phyloP scores from a whole-genome alignment of 2,113 vertebrate genomes.

The Gallinago jamesoni region DNA sequence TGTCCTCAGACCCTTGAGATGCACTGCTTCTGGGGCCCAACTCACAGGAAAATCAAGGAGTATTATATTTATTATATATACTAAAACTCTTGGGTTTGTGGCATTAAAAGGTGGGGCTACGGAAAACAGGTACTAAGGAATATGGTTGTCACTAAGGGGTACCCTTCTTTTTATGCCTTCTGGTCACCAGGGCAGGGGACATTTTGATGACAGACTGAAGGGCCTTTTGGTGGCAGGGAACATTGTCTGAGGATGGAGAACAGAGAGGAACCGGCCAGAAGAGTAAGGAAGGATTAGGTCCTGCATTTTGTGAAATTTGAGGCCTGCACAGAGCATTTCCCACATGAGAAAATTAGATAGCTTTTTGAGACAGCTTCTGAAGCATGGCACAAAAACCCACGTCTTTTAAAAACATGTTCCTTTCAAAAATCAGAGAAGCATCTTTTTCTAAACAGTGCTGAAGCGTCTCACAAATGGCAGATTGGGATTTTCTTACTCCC shows the following conservation, averaged over 20 bases:
- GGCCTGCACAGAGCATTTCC: not conserved
- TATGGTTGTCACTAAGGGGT: not conserved
- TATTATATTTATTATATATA: not conserved
- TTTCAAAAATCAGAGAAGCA: slow-evolving; percentile 1
- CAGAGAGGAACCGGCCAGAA: not conserved
- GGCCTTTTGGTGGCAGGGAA: not conserved
- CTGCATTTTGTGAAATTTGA: not conserved
- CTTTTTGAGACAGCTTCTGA: not conserved
- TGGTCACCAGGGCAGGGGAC: not conserved
- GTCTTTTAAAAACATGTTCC: not conserved
- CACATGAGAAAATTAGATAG: not conserved
- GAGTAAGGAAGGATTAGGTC: not conserved
- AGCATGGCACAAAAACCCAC: not conserved
- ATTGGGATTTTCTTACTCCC: not conserved
- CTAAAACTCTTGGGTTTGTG: not conserved
- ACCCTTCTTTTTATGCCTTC: not conserved
- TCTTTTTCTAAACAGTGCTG: not conserved
- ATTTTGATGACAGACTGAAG: not conserved
- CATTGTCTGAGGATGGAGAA: not conserved
- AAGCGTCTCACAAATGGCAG: not conserved
- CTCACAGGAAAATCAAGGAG: not conserved
- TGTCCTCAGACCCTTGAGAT: not conserved
- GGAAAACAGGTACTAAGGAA: not conserved
- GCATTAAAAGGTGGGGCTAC: not conserved
- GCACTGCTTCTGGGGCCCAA: not conserved